Percentiles rank a stretch among this genome's conserved stretches.
Evolutionary conservation across 2,888 invertebrate species (phyloP).

Genomic region (Polymixis flavicincta): DNA sequence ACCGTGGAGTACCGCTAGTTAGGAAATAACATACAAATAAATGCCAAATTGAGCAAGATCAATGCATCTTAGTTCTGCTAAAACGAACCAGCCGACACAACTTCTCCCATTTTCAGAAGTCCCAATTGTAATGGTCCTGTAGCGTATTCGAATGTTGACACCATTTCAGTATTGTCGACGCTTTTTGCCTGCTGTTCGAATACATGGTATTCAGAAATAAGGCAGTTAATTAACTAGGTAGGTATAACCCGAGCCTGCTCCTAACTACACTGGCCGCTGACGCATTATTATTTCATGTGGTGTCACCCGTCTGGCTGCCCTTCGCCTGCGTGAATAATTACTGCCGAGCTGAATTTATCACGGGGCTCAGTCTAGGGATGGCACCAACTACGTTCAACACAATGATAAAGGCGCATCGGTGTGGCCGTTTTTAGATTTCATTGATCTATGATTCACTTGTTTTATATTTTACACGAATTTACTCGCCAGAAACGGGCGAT

Average conservation of each 20-base stretch:
- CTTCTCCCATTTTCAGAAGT: background rate
- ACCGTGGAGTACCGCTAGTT: no score
- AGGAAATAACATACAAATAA: no score
- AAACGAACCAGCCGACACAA: background rate
- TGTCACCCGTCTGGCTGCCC: constrained; percentile 54
- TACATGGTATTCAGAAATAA: constrained; percentile 8
- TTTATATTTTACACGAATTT: background rate
- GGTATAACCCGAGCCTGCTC: background rate
- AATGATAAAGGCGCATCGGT: background rate
- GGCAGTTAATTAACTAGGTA: constrained; percentile 15
- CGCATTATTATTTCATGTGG: constrained; percentile 67
- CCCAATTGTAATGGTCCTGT: background rate
- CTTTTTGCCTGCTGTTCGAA: background rate
- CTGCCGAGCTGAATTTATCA: constrained; percentile 62
- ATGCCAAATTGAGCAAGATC: no score
- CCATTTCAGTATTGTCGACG: background rate
- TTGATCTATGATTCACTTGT: background rate
- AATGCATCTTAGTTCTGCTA: background rate
- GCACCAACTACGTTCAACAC: background rate
- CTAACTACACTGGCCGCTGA: constrained; percentile 24
- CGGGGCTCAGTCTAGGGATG: constrained; percentile 37
- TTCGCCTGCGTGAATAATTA: constrained; percentile 66
- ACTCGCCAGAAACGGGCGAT: no score
- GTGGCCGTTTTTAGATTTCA: background rate
- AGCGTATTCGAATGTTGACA: background rate